phyloP scores from a whole-genome alignment of 2,797 vertebrate genomes.

The Varecia variegata region DNA sequence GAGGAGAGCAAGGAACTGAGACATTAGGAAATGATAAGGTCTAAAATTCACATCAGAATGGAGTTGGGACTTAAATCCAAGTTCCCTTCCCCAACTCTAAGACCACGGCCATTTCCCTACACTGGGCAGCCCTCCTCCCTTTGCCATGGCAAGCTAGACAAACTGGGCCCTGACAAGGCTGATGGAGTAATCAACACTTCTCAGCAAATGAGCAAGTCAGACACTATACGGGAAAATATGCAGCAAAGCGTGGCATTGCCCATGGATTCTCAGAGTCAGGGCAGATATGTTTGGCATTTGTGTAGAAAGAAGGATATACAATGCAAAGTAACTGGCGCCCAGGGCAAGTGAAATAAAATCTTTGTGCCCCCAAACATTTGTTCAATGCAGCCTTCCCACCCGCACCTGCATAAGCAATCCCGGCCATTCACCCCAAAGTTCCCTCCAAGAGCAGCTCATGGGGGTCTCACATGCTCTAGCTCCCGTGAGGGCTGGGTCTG shows the following conservation, averaged over 20 bases:
- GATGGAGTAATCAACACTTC: not conserved
- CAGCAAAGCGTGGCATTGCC: not conserved
- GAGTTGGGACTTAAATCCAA: not conserved
- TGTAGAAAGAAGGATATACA: not conserved
- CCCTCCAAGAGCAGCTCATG: not conserved
- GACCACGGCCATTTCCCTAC: rapidly evolving
- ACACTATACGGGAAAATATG: rapidly evolving
- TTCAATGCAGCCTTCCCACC: not conserved
- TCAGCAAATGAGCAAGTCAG: rapidly evolving
- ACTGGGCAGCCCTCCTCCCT: not conserved
- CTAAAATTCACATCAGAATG: not conserved
- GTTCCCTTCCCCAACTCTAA: rapidly evolving
- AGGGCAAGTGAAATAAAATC: not conserved
- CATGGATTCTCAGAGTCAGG: not conserved
- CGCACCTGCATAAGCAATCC: rapidly evolving
- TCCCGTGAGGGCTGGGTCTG: not conserved
- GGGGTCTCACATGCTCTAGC: not conserved
- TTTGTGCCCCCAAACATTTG: not conserved
- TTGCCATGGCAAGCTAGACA: not conserved
- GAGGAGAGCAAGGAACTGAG: not conserved
- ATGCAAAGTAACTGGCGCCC: not conserved
- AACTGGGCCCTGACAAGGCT: not conserved
- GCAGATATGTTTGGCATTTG: rapidly evolving
- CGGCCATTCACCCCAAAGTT: not conserved
- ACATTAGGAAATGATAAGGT: rapidly evolving